These are phyloP conservation scores for Pterois miles DNA, from an alignment of 2,797 vertebrate genomes.

Conservation along the genomic window DNA sequence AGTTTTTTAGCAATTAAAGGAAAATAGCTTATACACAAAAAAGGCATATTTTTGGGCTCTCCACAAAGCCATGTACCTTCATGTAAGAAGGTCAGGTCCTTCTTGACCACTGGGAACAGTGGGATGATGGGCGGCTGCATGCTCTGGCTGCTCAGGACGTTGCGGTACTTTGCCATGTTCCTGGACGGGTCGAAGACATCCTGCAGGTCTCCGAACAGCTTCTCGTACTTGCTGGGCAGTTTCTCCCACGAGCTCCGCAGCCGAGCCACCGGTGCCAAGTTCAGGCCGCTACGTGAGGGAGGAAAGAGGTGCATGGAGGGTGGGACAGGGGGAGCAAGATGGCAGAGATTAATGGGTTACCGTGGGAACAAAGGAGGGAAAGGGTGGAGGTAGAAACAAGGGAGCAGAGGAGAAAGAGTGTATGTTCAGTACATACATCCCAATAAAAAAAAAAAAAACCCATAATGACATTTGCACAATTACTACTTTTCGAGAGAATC, in stretches of 20 bases:
- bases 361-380: neutral
- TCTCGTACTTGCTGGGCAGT: conserved; percentile 96
- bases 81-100: conserved; percentile 98
- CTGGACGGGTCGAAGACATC: conserved; percentile 97
- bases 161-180: conserved; percentile 99
- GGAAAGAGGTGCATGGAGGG: conserved; percentile 12
- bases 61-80: conserved; percentile 85
- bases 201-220: conserved; percentile 94
- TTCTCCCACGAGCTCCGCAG: conserved; percentile 96
- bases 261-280: conserved; percentile 92
- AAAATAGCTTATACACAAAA: neutral
- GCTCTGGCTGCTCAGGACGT: conserved; percentile 96
- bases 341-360: conserved; percentile 25
- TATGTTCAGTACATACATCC: neutral
- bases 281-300: conserved; percentile 87
- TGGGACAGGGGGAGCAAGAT: neutral
- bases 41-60: neutral
- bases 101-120: conserved; percentile 97
- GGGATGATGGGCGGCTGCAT: conserved; percentile 98
- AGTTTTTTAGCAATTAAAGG: neutral
- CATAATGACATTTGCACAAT: neutral
- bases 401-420: conserved; percentile 2
- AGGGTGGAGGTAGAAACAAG: neutral
- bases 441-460: neutral
- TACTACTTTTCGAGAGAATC: neutral